Evolutionary conservation across 2,888 invertebrate species (phyloP).

Genomic region (Drosophila meridiana): DNA sequence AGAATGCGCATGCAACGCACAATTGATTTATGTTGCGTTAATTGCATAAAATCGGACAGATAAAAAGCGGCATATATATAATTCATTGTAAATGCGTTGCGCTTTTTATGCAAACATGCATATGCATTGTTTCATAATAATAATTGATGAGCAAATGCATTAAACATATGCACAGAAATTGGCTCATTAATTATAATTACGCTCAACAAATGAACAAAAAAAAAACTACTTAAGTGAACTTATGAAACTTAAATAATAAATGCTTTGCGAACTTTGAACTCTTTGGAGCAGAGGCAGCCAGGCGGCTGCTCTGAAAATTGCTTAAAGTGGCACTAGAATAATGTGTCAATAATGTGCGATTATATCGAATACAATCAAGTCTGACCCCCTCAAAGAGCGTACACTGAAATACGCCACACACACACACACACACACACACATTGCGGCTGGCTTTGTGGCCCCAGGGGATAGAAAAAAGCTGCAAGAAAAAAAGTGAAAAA

Average conservation of each 20-base stretch:
- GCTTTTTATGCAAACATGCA: slow-evolving; percentile 16
- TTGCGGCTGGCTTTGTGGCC: slow-evolving; percentile 6
- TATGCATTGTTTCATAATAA: slow-evolving; percentile 43
- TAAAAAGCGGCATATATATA: slow-evolving; percentile 58
- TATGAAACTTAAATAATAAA: slow-evolving; percentile 1
- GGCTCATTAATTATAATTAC: slow-evolving; percentile 39
- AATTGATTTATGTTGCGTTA: slow-evolving; percentile 67
- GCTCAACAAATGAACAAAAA: neutral
- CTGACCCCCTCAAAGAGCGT: slow-evolving; percentile 15
- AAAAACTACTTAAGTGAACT: neutral
- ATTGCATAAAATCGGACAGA: slow-evolving; percentile 46
- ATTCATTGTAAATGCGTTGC: slow-evolving; percentile 52
- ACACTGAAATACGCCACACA: neutral
- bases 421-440: neutral
- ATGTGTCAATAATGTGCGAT: slow-evolving; percentile 71
- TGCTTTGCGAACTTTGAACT: neutral
- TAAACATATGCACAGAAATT: slow-evolving; percentile 52
- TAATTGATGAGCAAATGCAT: slow-evolving; percentile 47
- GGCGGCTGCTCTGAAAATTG: slow-evolving; percentile 13
- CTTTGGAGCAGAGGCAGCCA: neutral
- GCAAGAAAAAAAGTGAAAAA: slow-evolving; percentile 11
- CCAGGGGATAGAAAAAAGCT: slow-evolving; percentile 12
- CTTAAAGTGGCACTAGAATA: slow-evolving; percentile 56
- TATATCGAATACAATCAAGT: slow-evolving; percentile 59
- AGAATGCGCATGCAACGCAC: slow-evolving; percentile 10